Evolutionary conservation across 2,797 vertebrate species (phyloP), one percentile per base, ranked within the genome.

Genomic region (Malacoctenus gilli): DNA sequence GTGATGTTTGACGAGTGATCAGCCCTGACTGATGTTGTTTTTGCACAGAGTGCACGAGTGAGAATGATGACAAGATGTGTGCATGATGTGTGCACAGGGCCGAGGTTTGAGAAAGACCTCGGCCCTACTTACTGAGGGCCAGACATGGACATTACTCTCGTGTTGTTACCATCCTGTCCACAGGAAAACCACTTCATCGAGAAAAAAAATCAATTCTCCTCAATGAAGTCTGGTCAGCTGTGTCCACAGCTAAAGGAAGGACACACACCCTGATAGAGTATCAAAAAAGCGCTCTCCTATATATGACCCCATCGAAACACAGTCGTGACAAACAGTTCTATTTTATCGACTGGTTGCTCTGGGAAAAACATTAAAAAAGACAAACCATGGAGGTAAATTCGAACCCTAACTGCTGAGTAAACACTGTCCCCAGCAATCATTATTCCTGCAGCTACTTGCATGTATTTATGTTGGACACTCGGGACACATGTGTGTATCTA

Each of bases 381-480:
- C 47, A 57, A 65, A 61, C n/a, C 2, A 32, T n/a, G 25, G 59
- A 42, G 40, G 56, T 74, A 68, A 84, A 75, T 68, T 49, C 47
- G 58, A 43, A 23, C 32, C 40, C 28, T 67, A 67, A 76, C 69
- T 82, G 69, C 84, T 76, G 72, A 32, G 53, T 71, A 87, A 87
- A 89, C 82, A 84, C 39, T 51, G 36, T 67, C 76, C 62, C 35
- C 49, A 19, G 47, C 59, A 55, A 64, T 82, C 62, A 77, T 78
- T 84, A 73, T 75, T 80, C 72, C 71, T 74, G 55, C 66, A 51
- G 68, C 59, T 80, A 84, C 79, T 75, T 83, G 60, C 48, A 62
- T 62, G 4, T 89, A 82, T 88, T 91, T 88, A 84, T 83, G 54
- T 87, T 87, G 84, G 83, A 87, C 62, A 60, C 40, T 47, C 14